Evolutionary conservation across 2,888 invertebrate species (phyloP), one percentile per base, ranked within the genome.

Genomic region (Morinoia aosen): DNA sequence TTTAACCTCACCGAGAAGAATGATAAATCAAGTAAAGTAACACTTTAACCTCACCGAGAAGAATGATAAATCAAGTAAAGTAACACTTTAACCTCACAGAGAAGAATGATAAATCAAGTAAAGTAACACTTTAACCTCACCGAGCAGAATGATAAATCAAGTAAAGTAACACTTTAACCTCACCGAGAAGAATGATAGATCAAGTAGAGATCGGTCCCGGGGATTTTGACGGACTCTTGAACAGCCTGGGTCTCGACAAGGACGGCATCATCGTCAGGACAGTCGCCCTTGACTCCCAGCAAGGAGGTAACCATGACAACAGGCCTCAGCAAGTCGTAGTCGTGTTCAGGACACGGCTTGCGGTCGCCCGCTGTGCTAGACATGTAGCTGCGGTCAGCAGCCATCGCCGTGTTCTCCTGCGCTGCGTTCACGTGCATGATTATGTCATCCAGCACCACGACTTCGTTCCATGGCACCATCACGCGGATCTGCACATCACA

Each of bases 11-110:
- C 96, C 96, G 95, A n/a, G 96, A 99, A 97, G 99, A 99, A 97
- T 99, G 99, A 97, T 99, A 99, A 0, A n/a, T n/a, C n/a, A n/a
- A n/a, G 99, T 99, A 88, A 99, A 98, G 97, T 99, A 99, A 48
- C 48, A 5, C 48, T 48, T 48, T 48, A 48, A 48, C 48, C 48
- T 48, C 48, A 48, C 48, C 48, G 48, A 48, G 48, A 48, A 48
- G 48, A 48, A 48, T 48, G 48, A 48, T 48, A 48, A 5, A 48
- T n/a, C n/a, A 48, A 48, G 2, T 5, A 48, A 90, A 40, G 4
- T 90, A 0, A 90, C 39, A 2, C 14, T 25, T 11, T 0, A 90
- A 12, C 19, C 96, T 90, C 56, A 96, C 96, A 96, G 95, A n/a
- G 96, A 99, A 97, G 99, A 99, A 97, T 99, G 99, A 97, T 99